Evolutionary conservation across 2,888 invertebrate species (phyloP).

Genomic region (Cheilosia impressa): DNA sequence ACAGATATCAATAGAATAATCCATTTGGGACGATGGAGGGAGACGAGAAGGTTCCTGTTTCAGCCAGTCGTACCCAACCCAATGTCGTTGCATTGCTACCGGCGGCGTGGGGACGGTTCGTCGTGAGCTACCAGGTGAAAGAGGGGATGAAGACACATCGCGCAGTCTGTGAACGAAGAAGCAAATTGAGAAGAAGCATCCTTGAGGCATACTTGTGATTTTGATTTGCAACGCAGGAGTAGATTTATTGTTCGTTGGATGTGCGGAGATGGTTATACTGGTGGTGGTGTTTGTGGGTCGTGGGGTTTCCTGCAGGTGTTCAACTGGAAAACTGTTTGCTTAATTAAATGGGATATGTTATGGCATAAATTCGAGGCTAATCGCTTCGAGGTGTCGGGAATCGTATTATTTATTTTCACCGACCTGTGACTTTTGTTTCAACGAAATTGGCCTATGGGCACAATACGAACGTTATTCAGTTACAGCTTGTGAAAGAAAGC

Average conservation of each 20-base stretch:
- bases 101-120: neutral
- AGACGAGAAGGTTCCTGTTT: slow-evolving; percentile 18
- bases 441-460: too few relatives aligned
- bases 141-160: neutral
- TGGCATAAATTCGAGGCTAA: slow-evolving; percentile 53
- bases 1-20: slow-evolving; percentile 58
- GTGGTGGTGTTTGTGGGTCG: slow-evolving; percentile 1
- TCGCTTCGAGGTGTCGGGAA: slow-evolving; percentile 31
- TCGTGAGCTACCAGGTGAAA: neutral
- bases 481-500: too few relatives aligned
- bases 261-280: slow-evolving; percentile 5
- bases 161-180: slow-evolving; percentile 2
- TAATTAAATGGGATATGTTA: slow-evolving; percentile 62
- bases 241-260: slow-evolving; percentile 46
- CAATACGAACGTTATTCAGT: too few relatives aligned
- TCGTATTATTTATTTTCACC: slow-evolving; percentile 37
- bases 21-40: neutral
- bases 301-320: slow-evolving; percentile 60
- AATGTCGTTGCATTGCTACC: neutral
- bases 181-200: slow-evolving; percentile 45
- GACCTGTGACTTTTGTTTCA: slow-evolving; percentile 8
- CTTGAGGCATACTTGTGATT: slow-evolving; percentile 48
- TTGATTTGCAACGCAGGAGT: slow-evolving; percentile 60
- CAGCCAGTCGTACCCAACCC: neutral
- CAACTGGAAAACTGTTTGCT: slow-evolving; percentile 48